These are phyloP conservation scores for Falco concolor DNA, from an alignment of 2,797 vertebrate species.

Conservation along the genomic window DNA sequence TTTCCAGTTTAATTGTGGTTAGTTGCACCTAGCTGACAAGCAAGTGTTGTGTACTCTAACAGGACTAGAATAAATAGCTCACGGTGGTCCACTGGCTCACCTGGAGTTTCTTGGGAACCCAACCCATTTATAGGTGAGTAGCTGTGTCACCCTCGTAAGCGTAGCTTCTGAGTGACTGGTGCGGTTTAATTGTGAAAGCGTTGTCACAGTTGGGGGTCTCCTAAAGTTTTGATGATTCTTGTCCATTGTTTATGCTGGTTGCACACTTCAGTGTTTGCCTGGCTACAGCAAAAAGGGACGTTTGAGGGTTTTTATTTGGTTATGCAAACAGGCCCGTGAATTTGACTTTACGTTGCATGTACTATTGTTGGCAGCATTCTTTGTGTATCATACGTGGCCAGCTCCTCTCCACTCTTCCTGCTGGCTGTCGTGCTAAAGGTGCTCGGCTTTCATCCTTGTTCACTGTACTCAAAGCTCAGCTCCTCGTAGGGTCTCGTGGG, in stretches of 20 bases:
- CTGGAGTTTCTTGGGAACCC: neutral
- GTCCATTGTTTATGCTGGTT: neutral
- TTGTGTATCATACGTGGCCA: rapidly evolving
- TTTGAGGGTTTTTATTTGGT: neutral
- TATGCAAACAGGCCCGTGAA: neutral
- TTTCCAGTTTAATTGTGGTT: neutral
- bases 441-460: neutral
- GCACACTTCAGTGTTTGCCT: neutral
- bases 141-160: rapidly evolving
- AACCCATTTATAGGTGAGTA: rapidly evolving
- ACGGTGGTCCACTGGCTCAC: neutral
- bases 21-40: neutral
- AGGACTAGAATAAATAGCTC: neutral
- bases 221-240: neutral
- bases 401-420: neutral
- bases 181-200: neutral
- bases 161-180: neutral
- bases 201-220: neutral
- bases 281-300: neutral
- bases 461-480: neutral
- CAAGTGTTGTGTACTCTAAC: rapidly evolving
- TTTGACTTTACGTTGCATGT: neutral
- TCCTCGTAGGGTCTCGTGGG: neutral
- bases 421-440: neutral
- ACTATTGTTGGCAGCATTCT: rapidly evolving